Evolutionary conservation across 92 coral and sea anemone species (phyloP).

Genomic region (Epizoanthus illoricatus): DNA sequence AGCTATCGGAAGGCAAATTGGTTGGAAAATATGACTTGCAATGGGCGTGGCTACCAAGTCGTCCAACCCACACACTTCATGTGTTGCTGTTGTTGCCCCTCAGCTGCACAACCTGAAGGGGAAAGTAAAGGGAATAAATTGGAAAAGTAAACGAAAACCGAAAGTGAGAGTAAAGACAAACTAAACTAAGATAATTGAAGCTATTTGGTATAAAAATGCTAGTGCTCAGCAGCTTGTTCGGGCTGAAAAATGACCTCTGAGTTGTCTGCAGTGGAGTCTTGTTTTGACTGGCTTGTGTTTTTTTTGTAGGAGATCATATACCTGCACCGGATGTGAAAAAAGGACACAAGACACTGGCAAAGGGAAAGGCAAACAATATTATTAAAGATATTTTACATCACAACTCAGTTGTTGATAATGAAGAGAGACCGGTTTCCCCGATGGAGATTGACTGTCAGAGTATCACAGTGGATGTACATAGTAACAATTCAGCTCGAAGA

Average conservation of each 20-base stretch:
- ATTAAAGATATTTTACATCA: slow-evolving; percentile 10
- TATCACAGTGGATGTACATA: slow-evolving; percentile 28
- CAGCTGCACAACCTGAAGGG: too few relatives aligned
- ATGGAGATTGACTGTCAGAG: slow-evolving; percentile 77
- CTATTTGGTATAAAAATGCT: too few relatives aligned
- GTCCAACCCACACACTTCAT: too few relatives aligned
- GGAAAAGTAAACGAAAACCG: too few relatives aligned
- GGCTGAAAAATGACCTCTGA: too few relatives aligned
- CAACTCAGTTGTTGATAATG: slow-evolving; percentile 40
- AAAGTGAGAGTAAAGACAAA: too few relatives aligned
- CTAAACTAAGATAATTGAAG: too few relatives aligned
- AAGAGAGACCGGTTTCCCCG: slow-evolving; percentile 45
- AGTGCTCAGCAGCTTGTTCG: not conserved
- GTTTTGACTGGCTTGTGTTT: not conserved
- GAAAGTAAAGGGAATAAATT: too few relatives aligned
- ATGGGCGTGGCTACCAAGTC: too few relatives aligned
- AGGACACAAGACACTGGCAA: slow-evolving; percentile 50
- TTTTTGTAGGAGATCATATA: slow-evolving; percentile 37
- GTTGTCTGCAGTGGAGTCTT: not conserved
- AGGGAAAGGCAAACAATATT: slow-evolving; percentile 53
- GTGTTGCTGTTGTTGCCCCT: too few relatives aligned
- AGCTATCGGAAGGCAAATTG: too few relatives aligned
- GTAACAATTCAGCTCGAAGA: slow-evolving; percentile 28
- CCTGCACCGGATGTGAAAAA: slow-evolving; percentile 60
- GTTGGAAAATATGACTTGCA: too few relatives aligned